These are phyloP conservation scores for Leptinotarsa defecta DNA, from an alignment of 1,140 invertebrate genomes.

Conservation along the genomic window DNA sequence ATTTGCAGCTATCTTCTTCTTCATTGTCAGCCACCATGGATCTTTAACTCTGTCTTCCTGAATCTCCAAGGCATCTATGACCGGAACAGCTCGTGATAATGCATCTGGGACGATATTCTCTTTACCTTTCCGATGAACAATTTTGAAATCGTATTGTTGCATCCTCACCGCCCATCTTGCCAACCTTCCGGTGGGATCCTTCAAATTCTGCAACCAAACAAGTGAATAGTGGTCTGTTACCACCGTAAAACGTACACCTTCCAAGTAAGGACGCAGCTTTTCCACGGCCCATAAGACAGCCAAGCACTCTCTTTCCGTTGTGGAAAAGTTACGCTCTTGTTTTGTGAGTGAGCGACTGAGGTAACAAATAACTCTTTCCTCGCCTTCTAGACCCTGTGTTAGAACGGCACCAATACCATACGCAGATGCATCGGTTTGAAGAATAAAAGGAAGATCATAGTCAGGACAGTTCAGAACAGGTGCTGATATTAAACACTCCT, in stretches of 20 bases:
- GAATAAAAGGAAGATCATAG: constrained; percentile 36
- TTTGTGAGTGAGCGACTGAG: constrained; percentile 51
- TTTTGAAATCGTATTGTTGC: too few relatives aligned
- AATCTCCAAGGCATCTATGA: too few relatives aligned
- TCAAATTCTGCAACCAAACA: constrained; percentile 55
- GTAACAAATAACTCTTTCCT: constrained; percentile 37
- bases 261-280: background rate
- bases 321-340: constrained; percentile 44
- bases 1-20: constrained; percentile 5
- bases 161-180: too few relatives aligned
- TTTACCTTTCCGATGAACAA: too few relatives aligned
- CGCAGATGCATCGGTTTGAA: constrained; percentile 26
- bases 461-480: constrained; percentile 42
- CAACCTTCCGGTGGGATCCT: constrained; percentile 38
- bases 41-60: too few relatives aligned
- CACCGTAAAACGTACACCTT: constrained; percentile 55
- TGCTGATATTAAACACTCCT: constrained; percentile 32
- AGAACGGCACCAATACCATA: constrained; percentile 21
- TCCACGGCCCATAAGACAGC: constrained; percentile 41
- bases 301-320: constrained; percentile 58
- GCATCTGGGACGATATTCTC: too few relatives aligned
- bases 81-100: too few relatives aligned
- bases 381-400: constrained; percentile 36
- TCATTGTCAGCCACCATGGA: background rate
- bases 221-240: constrained; percentile 59